Evolutionary conservation across 1,140 invertebrate species (phyloP).

Genomic region (Aphaenogaster rudis): DNA sequence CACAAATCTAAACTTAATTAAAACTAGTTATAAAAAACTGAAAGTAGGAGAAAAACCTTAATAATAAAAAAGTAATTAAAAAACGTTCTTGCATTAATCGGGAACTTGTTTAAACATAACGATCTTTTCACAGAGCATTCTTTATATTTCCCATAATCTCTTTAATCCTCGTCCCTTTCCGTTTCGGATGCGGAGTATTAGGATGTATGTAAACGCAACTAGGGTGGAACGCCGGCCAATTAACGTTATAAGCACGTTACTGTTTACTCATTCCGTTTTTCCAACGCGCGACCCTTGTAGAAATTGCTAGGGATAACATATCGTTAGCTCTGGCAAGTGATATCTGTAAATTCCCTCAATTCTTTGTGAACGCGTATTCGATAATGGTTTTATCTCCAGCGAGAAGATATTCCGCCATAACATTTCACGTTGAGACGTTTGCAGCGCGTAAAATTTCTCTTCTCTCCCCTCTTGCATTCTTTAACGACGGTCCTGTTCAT

Average conservation of each 20-base stretch:
- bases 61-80: background rate
- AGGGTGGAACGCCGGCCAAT: slow-evolving; percentile 20
- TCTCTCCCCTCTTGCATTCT: background rate
- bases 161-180: background rate
- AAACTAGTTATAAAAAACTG: background rate
- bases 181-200: background rate
- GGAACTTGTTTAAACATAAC: background rate
- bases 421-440: background rate
- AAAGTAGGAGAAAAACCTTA: background rate
- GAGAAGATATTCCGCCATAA: slow-evolving; percentile 20
- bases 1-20: background rate
- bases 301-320: slow-evolving; percentile 5
- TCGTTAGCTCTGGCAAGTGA: background rate
- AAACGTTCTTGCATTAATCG: background rate
- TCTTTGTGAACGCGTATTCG: background rate
- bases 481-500: background rate
- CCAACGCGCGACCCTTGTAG: slow-evolving; percentile 1
- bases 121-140: slow-evolving; percentile 4
- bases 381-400: background rate
- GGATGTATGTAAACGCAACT: background rate
- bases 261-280: slow-evolving; percentile 6
- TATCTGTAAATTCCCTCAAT: background rate
- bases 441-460: background rate
- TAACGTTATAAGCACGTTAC: slow-evolving; percentile 35
- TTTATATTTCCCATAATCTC: slow-evolving; percentile 19